phyloP scores from a whole-genome alignment of 2,888 invertebrate genomes.

The Erebia aethiops region DNA sequence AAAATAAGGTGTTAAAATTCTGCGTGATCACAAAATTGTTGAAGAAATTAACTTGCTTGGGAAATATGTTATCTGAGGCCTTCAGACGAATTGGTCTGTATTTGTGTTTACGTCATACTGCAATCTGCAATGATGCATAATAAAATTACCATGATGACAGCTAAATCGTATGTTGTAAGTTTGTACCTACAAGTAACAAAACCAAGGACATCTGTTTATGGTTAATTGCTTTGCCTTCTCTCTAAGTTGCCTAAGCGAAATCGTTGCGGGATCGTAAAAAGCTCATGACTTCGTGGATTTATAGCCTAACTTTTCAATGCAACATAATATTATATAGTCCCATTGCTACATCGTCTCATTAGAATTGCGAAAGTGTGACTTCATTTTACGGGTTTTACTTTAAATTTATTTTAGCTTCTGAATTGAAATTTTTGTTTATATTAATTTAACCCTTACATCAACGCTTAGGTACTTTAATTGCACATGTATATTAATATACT shows the following conservation, averaged over 20 bases:
- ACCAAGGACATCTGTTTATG: slow-evolving; percentile 20
- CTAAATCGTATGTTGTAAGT: slow-evolving; percentile 7
- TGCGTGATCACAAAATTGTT: not conserved
- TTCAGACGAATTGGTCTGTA: not conserved
- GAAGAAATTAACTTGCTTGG: not conserved
- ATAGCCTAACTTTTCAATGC: slow-evolving; percentile 8
- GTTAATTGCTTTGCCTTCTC: slow-evolving; percentile 23
- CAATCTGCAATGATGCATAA: not conserved
- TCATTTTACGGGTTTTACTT: too few relatives aligned
- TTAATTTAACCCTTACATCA: too few relatives aligned
- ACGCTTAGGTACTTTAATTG: too few relatives aligned
- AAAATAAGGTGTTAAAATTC: not conserved
- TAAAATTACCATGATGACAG: not conserved
- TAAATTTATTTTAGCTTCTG: too few relatives aligned
- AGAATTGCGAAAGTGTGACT: not conserved
- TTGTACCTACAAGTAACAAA: slow-evolving; percentile 8
- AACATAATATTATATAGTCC: not conserved
- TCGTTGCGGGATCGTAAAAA: slow-evolving; percentile 31
- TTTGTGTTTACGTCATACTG: not conserved
- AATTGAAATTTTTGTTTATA: too few relatives aligned
- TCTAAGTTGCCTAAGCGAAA: slow-evolving; percentile 21
- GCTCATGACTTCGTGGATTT: slow-evolving; percentile 16
- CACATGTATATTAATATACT: too few relatives aligned
- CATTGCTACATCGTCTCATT: slow-evolving; percentile 2
- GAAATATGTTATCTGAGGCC: too few relatives aligned